A percentile compares a stretch with the other conserved stretches of the same genome.
Evolutionary conservation across 2,888 invertebrate genomes (phyloP).

Genomic region (Tetrapedia diversipes): DNA sequence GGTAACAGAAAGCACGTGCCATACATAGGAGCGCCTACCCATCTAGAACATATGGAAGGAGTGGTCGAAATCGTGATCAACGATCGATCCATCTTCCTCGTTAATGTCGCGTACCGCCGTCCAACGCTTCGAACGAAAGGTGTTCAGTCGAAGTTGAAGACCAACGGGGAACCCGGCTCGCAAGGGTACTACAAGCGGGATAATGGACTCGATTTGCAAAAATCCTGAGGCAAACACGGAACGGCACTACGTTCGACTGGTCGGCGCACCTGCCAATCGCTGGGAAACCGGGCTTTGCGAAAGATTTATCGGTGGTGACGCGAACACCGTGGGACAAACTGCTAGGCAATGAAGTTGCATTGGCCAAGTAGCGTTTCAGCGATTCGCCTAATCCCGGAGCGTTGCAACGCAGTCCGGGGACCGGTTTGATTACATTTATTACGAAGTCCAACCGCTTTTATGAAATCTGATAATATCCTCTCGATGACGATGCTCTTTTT

Average conservation of each 20-base stretch:
- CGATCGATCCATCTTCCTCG: too few species aligned
- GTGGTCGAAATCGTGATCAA: too few species aligned
- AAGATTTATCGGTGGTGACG: not conserved
- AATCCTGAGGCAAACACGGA: constrained; percentile 15
- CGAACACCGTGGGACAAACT: not conserved
- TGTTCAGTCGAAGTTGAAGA: not conserved
- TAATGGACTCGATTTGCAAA: constrained; percentile 34
- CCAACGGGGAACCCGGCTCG: not conserved
- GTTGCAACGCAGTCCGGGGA: too few species aligned
- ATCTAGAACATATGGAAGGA: too few species aligned
- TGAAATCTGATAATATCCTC: too few species aligned
- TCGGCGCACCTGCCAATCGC: not conserved
- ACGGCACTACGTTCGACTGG: constrained; percentile 28
- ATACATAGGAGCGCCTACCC: too few species aligned
- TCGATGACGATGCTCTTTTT: too few species aligned
- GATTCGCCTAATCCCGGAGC: not conserved
- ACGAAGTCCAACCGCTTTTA: too few species aligned
- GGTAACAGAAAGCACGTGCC: too few species aligned
- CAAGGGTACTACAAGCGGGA: not conserved
- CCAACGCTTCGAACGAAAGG: too few species aligned
- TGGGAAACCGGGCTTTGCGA: not conserved
- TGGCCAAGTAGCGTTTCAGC: not conserved
- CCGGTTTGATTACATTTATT: too few species aligned
- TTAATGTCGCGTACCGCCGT: too few species aligned
- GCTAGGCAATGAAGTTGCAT: not conserved